Conservation (phyloP, 2,888 invertebrate species). For the Dryomyza anilis region DNA sequence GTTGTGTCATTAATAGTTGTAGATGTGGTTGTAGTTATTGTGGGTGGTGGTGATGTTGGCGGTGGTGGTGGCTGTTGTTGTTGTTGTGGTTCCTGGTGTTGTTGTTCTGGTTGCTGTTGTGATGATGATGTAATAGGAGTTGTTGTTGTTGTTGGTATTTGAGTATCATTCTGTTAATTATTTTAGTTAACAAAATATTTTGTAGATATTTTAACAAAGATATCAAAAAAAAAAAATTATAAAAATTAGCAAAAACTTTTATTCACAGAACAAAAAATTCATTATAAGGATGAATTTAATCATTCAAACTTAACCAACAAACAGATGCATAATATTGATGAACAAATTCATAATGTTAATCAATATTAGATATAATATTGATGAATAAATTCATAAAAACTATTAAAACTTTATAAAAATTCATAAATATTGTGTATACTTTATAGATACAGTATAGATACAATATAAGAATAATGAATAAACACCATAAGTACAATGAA, state of each 20-base stretch:
- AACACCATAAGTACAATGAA: too few relatives aligned
- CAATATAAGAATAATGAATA: too few relatives aligned
- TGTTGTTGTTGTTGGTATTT: conserved; percentile 46
- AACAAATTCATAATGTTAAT: too few relatives aligned
- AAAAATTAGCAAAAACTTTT: too few relatives aligned
- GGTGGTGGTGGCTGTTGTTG: conserved; percentile 30
- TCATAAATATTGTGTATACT: too few relatives aligned
- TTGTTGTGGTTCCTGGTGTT: conserved; percentile 58
- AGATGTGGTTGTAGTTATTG: conserved; percentile 43
- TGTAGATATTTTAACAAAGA: too few relatives aligned
- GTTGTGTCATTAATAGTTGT: conserved; percentile 53
- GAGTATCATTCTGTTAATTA: conserved; percentile 59
- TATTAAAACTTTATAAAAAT: background rate
- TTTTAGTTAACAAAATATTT: conserved; percentile 52
- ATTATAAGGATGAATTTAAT: background rate
- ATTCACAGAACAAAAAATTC: background rate
- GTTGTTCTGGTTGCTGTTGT: conserved; percentile 28
- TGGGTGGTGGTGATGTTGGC: conserved; percentile 59
- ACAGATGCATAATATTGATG: too few relatives aligned
- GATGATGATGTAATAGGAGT: conserved; percentile 35
- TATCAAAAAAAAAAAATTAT: too few relatives aligned
- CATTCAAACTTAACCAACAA: background rate
- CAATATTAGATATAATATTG: background rate
- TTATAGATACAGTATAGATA: too few relatives aligned
- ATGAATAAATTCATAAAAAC: background rate